Conservation (phyloP, 2,888 invertebrate genomes). For the Agapetus fuscipes region DNA sequence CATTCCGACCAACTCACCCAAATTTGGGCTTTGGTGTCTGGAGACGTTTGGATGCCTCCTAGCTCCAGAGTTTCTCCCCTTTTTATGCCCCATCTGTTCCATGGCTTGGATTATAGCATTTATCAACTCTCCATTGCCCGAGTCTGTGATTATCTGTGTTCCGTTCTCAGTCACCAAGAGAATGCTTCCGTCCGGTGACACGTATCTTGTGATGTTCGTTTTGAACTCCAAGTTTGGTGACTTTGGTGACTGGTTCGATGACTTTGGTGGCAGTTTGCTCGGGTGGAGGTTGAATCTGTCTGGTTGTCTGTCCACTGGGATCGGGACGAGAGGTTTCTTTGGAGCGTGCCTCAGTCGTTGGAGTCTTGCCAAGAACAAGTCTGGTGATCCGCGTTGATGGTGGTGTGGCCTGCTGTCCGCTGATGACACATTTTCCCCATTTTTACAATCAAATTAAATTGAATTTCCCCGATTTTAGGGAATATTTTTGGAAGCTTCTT, state of each 20-base stretch:
- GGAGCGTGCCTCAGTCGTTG: slow-evolving; percentile 17
- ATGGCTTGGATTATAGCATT: slow-evolving; percentile 44
- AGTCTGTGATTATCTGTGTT: slow-evolving; percentile 47
- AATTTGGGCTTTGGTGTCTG: slow-evolving; percentile 2
- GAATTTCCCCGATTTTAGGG: too few species aligned
- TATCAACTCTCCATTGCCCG: slow-evolving; percentile 44
- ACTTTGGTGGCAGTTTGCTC: slow-evolving; percentile 14
- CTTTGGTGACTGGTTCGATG: slow-evolving; percentile 22
- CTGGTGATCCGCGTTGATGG: slow-evolving; percentile 10
- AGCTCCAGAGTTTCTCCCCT: slow-evolving; percentile 29
- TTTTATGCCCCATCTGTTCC: slow-evolving; percentile 17
- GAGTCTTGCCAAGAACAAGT: slow-evolving; percentile 18
- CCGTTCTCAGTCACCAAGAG: slow-evolving; percentile 56
- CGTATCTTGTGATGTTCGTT: slow-evolving; percentile 46
- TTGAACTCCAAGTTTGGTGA: slow-evolving; percentile 33
- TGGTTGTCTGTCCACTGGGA: slow-evolving; percentile 18
- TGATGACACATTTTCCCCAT: too few species aligned
- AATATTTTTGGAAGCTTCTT: background rate
- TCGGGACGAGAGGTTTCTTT: slow-evolving; percentile 7
- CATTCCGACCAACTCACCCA: slow-evolving; percentile 17
- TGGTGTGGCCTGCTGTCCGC: slow-evolving; percentile 2
- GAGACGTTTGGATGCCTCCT: slow-evolving; percentile 16
- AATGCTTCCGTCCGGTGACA: slow-evolving; percentile 51
- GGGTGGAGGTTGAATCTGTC: slow-evolving; percentile 22
- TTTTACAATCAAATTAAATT: too few species aligned